Conservation (phyloP, 2,888 invertebrate species). For the Drosophila acutilabella region DNA sequence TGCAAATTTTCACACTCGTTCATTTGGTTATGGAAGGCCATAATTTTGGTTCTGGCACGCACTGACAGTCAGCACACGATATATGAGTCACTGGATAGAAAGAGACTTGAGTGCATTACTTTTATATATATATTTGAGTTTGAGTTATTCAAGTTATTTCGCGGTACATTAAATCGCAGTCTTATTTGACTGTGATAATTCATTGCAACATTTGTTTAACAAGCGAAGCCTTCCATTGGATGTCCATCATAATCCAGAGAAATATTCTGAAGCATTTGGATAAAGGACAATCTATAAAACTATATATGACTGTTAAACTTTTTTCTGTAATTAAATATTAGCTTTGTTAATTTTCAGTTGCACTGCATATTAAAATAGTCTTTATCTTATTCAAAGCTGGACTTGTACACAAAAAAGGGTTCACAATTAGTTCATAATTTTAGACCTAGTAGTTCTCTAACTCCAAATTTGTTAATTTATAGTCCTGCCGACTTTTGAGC, state of each 20-base stretch:
- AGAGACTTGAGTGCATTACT: conserved; percentile 36
- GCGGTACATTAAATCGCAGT: conserved; percentile 66
- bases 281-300: too few species aligned
- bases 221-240: conserved; percentile 7
- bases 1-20: conserved; percentile 57
- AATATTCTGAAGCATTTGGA: not conserved
- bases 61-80: conserved; percentile 39
- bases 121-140: conserved; percentile 7
- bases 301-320: conserved; percentile 25
- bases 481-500: not conserved
- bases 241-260: conserved; percentile 11
- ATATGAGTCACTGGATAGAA: conserved; percentile 35
- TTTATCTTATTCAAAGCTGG: not conserved
- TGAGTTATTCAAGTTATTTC: conserved; percentile 78
- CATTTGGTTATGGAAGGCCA: conserved; percentile 45
- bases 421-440: not conserved
- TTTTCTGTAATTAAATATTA: conserved; percentile 63
- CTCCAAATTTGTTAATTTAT: not conserved
- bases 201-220: conserved; percentile 44
- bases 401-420: conserved; percentile 2
- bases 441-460: too few species aligned
- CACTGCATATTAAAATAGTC: conserved; percentile 4
- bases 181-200: conserved; percentile 63
- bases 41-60: conserved; percentile 43
- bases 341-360: conserved; percentile 49